A percentile compares a stretch with the other conserved stretches of the same genome.
phyloP scores from a whole-genome alignment of 2,888 invertebrate genomes.

The Habrosyne pyritoides region DNA sequence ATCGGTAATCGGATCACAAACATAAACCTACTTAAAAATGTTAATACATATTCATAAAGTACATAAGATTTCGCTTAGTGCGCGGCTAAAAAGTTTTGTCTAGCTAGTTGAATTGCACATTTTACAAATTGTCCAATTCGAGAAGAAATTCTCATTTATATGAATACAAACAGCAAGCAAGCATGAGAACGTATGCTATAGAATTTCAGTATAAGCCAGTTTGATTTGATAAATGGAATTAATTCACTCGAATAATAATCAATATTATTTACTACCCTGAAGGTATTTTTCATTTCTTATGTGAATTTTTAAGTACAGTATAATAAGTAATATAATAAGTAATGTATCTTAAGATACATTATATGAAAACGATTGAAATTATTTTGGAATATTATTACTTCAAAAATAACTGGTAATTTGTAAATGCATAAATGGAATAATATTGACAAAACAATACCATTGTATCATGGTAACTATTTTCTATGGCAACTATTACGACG shows the following conservation, averaged over 20 bases:
- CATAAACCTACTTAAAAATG: constrained; percentile 22
- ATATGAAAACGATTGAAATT: no score
- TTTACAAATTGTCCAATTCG: neutral
- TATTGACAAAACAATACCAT: neutral
- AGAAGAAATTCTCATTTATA: neutral
- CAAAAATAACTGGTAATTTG: no score
- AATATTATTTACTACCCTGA: no score
- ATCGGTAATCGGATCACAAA: constrained; percentile 37
- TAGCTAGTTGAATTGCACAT: neutral
- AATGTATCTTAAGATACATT: no score
- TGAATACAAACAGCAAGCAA: neutral
- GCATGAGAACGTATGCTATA: neutral
- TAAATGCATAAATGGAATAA: neutral
- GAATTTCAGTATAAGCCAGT: neutral
- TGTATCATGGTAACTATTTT: neutral
- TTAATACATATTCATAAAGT: constrained; percentile 15
- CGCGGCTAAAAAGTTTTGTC: constrained; percentile 16
- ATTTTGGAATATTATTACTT: no score
- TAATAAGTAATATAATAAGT: no score
- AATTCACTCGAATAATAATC: neutral
- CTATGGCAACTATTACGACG: neutral
- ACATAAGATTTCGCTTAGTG: constrained; percentile 23
- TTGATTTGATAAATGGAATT: neutral
- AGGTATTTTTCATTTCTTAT: no score
- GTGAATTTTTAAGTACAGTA: no score